phyloP scores from a whole-genome alignment of 1,140 invertebrate genomes.

The Venturia canescens region DNA sequence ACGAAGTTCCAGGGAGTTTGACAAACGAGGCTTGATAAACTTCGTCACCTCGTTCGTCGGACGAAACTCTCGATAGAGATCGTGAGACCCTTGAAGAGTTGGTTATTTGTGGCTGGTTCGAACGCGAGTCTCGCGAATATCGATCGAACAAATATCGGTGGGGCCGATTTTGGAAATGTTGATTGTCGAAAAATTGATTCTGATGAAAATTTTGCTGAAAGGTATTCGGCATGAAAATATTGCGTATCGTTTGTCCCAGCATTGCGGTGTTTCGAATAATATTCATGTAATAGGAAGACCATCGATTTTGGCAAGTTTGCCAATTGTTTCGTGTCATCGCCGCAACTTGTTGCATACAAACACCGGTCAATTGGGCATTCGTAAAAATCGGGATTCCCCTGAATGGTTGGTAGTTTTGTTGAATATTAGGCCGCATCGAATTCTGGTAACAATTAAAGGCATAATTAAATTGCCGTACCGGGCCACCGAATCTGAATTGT shows the following conservation, averaged over 20 bases:
- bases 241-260: constrained; percentile 56
- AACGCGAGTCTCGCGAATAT: neutral
- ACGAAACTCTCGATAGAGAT: neutral
- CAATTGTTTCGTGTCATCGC: neutral
- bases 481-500: neutral
- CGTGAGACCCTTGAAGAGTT: neutral
- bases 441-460: neutral
- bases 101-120: neutral
- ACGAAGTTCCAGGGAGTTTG: constrained; percentile 60
- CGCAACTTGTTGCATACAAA: constrained; percentile 23
- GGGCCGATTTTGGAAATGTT: constrained; percentile 43
- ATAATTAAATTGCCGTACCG: too few species aligned
- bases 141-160: constrained; percentile 6
- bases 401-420: neutral
- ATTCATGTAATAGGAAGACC: constrained; percentile 49
- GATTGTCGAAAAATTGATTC: constrained; percentile 49
- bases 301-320: constrained; percentile 37
- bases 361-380: neutral
- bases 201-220: constrained; percentile 57
- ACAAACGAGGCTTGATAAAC: constrained; percentile 63
- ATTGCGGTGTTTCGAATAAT: constrained; percentile 49
- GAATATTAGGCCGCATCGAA: neutral
- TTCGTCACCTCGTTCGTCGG: constrained; percentile 41
- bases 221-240: constrained; percentile 54
- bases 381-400: neutral